Percentiles rank a stretch among this genome's conserved stretches.
Evolutionary conservation across 2,888 invertebrate species (phyloP).

Genomic region (Lathronympha strigana): DNA sequence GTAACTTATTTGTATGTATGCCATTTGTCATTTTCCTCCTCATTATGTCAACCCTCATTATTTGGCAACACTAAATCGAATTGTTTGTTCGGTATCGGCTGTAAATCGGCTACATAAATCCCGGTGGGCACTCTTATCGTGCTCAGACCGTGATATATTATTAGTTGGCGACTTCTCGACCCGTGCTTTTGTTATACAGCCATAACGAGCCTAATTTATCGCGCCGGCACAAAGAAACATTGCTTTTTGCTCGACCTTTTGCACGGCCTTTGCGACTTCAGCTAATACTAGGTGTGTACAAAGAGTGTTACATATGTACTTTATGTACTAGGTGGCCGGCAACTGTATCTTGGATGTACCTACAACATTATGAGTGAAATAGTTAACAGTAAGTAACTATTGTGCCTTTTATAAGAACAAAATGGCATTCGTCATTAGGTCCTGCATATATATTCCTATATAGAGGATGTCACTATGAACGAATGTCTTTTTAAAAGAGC

Average conservation of each 20-base stretch:
- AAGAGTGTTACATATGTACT: background rate
- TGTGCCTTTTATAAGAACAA: too few relatives aligned
- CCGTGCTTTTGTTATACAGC: conserved; percentile 66
- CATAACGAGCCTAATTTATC: conserved; percentile 75
- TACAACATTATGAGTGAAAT: too few relatives aligned
- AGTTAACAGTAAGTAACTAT: too few relatives aligned
- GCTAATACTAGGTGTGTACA: background rate
- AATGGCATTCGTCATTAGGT: too few relatives aligned
- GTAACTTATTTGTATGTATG: background rate
- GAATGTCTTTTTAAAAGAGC: too few relatives aligned
- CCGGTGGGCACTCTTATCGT: conserved; percentile 62
- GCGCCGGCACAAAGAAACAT: conserved; percentile 48
- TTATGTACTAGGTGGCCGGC: too few relatives aligned
- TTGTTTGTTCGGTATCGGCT: conserved; percentile 55
- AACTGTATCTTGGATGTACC: too few relatives aligned
- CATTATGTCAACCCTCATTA: conserved; percentile 43
- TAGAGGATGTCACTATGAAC: too few relatives aligned
- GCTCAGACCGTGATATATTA: conserved; percentile 63
- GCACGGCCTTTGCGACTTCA: conserved; percentile 10
- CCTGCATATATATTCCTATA: too few relatives aligned
- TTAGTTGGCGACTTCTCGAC: conserved; percentile 67
- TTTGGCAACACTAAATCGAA: conserved; percentile 46
- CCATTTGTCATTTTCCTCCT: background rate
- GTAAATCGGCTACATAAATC: conserved; percentile 69
- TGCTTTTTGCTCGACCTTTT: conserved; percentile 45